Percentiles rank a stretch among this genome's conserved stretches.
Conservation (phyloP, 2,113 vertebrate genomes). For the Semnornis frantzii region DNA sequence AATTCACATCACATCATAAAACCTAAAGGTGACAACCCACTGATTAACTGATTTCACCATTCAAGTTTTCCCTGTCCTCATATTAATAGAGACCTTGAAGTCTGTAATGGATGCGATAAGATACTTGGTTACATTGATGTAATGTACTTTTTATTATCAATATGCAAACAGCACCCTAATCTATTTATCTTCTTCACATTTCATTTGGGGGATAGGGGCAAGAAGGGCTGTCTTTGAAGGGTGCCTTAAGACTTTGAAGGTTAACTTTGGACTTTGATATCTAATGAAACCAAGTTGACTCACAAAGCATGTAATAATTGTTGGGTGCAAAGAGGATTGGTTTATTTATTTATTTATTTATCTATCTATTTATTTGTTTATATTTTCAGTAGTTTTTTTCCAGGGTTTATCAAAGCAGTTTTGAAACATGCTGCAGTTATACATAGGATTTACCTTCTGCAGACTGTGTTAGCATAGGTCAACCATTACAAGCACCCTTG, state of each 20-base stretch:
- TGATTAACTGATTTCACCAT: constrained; percentile 27
- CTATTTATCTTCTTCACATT: constrained; percentile 57
- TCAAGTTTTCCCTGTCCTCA: not conserved
- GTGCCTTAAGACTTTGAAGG: constrained; percentile 31
- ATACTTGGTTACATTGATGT: constrained; percentile 46
- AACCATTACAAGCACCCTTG: not conserved
- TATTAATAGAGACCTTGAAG: constrained; percentile 44
- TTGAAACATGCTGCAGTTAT: not conserved
- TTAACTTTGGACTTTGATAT: constrained; percentile 17
- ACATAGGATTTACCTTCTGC: not conserved
- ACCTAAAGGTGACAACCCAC: not conserved
- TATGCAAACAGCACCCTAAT: constrained; percentile 50
- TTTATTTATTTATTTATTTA: not conserved
- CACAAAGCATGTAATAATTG: not conserved
- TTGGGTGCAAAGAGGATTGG: not conserved
- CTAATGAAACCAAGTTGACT: not conserved
- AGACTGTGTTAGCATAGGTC: not conserved
- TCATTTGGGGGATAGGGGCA: constrained; percentile 29
- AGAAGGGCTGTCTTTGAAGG: constrained; percentile 43
- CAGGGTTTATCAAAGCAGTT: not conserved
- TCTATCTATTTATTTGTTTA: too few species aligned
- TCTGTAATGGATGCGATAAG: constrained; percentile 37
- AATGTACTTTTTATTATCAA: constrained; percentile 52
- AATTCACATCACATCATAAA: not conserved
- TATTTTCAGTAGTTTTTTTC: not conserved